Percentiles rank a stretch among this genome's conserved stretches.
Conservation (phyloP, 2,797 vertebrate genomes). For the Acridotheres tristis region DNA sequence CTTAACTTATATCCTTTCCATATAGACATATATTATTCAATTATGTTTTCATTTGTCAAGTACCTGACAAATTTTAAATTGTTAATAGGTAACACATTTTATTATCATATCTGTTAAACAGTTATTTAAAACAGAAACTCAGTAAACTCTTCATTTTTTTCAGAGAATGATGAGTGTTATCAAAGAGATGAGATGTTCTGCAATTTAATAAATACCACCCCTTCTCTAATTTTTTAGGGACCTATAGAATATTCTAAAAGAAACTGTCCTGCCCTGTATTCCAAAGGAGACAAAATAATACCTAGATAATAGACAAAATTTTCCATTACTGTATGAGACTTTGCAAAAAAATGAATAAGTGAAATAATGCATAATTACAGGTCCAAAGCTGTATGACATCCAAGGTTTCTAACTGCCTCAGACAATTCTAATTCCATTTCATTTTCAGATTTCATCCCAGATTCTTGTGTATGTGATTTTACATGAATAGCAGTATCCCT, state of each 20-base stretch:
- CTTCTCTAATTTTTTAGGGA: not conserved
- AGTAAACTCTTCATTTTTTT: not conserved
- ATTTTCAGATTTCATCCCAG: not conserved
- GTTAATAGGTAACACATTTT: not conserved
- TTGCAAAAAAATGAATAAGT: not conserved
- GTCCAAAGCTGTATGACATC: not conserved
- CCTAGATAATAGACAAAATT: not conserved
- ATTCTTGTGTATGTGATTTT: not conserved
- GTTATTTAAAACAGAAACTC: not conserved
- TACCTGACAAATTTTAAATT: not conserved
- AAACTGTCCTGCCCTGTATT: not conserved
- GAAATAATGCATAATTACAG: not conserved
- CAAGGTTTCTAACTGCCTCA: not conserved
- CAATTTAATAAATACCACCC: not conserved
- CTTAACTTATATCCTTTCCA: not conserved
- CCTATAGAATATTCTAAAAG: not conserved
- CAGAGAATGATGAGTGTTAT: not conserved
- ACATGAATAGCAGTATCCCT: not conserved
- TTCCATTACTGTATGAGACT: not conserved
- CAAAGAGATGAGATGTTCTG: not conserved
- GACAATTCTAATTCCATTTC: not conserved
- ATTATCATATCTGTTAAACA: not conserved
- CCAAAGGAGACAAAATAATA: not conserved
- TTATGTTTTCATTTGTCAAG: not conserved
- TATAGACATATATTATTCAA: not conserved